phyloP scores from a whole-genome alignment of 2,797 vertebrate species.

The Trichosurus vulpecula region DNA sequence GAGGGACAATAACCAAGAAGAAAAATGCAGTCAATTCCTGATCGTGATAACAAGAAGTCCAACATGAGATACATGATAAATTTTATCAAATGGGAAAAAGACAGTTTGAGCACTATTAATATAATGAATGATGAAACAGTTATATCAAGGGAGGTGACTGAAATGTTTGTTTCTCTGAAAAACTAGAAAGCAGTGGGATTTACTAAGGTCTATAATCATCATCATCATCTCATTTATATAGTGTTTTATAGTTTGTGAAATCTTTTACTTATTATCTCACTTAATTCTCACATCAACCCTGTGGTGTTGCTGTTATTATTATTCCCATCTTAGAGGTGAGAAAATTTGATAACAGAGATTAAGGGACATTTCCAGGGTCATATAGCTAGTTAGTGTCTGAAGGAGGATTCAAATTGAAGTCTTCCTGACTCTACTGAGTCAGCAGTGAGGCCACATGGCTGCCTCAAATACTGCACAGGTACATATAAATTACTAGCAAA shows the following conservation, averaged over 20 bases:
- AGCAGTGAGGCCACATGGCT: not conserved
- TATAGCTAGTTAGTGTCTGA: not conserved
- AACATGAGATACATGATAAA: not conserved
- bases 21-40: not conserved
- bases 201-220: not conserved
- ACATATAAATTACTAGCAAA: not conserved
- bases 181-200: not conserved
- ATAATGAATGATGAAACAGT: not conserved
- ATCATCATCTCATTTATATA: not conserved
- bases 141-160: not conserved
- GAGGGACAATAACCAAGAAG: not conserved
- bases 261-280: not conserved
- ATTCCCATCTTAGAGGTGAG: not conserved
- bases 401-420: not conserved
- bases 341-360: not conserved
- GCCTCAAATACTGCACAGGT: not conserved
- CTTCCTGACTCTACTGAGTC: not conserved
- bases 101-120: not conserved
- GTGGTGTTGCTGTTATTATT: not conserved
- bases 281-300: not conserved
- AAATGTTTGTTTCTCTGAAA: not conserved
- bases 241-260: not conserved
- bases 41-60: not conserved
- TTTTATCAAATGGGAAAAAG: conserved; percentile 1
- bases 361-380: not conserved